phyloP scores from a whole-genome alignment of 2,888 invertebrate species.

The Epinotia nisella region DNA sequence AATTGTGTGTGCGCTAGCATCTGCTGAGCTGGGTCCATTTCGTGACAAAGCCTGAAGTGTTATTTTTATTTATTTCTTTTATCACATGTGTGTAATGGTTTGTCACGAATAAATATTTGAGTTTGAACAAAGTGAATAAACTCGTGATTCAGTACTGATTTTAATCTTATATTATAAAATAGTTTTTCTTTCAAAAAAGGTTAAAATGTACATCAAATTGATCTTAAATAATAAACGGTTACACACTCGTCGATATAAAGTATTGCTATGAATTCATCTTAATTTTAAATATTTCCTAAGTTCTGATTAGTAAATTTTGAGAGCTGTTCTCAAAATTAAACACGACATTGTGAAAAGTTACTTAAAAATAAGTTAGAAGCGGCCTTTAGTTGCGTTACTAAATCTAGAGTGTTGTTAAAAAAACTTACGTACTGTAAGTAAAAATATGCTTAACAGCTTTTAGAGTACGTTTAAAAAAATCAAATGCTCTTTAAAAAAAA shows the following conservation, averaged over 20 bases:
- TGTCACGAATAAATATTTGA: too few relatives aligned
- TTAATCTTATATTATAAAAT: too few relatives aligned
- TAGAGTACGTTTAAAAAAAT: neutral
- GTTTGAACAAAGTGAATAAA: too few relatives aligned
- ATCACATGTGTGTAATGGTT: too few relatives aligned
- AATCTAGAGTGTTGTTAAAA: neutral
- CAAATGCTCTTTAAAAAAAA: too few relatives aligned
- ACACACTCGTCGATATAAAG: conserved; percentile 14
- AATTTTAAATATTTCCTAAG: conserved; percentile 22
- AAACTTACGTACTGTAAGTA: neutral
- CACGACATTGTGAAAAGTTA: neutral
- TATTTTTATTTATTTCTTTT: too few relatives aligned
- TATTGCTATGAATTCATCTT: conserved; percentile 38
- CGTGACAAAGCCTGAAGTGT: too few relatives aligned
- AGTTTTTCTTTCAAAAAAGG: neutral
- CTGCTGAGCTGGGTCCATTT: too few relatives aligned
- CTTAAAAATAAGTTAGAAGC: neutral
- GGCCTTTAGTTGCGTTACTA: neutral
- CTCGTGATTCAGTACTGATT: too few relatives aligned
- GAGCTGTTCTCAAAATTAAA: conserved; percentile 31
- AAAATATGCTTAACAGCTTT: neutral
- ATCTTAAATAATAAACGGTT: conserved; percentile 10
- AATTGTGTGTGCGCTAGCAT: too few relatives aligned
- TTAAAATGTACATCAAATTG: conserved; percentile 4
- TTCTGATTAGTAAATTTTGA: conserved; percentile 36